A percentile compares a stretch with the other conserved stretches of the same genome.
Conservation (phyloP, 2,888 invertebrate genomes). For the Diarsia rubi region DNA sequence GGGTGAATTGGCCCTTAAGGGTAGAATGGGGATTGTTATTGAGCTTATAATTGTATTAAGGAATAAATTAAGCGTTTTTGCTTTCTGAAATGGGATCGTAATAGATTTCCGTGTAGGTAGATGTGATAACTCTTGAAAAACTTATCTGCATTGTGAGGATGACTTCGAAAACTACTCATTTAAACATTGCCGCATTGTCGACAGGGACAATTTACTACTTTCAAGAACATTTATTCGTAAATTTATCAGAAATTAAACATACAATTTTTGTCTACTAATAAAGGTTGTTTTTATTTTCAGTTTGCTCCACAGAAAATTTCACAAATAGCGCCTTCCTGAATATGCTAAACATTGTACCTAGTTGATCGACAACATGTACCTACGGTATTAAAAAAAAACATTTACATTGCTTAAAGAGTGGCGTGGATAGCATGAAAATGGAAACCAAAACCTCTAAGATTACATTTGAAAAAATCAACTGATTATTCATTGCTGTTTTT, state of each 20-base stretch:
- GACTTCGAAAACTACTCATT: background rate
- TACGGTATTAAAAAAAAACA: background rate
- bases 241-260: background rate
- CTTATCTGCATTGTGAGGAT: background rate
- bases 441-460: background rate
- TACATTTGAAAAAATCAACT: background rate
- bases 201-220: background rate
- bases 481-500: background rate
- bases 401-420: background rate
- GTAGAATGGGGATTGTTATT: slow-evolving; percentile 32
- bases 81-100: background rate
- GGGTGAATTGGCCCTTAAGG: slow-evolving; percentile 26
- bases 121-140: background rate
- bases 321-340: background rate
- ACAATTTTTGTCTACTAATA: background rate
- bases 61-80: background rate
- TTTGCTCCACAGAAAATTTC: background rate
- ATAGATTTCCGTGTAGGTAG: background rate
- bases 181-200: background rate
- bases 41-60: slow-evolving; percentile 10
- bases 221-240: background rate
- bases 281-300: background rate
- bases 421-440: background rate
- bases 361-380: background rate
- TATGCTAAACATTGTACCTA: background rate